phyloP scores from a whole-genome alignment of 2,797 vertebrate species.

The Bradypodion ventrale region DNA sequence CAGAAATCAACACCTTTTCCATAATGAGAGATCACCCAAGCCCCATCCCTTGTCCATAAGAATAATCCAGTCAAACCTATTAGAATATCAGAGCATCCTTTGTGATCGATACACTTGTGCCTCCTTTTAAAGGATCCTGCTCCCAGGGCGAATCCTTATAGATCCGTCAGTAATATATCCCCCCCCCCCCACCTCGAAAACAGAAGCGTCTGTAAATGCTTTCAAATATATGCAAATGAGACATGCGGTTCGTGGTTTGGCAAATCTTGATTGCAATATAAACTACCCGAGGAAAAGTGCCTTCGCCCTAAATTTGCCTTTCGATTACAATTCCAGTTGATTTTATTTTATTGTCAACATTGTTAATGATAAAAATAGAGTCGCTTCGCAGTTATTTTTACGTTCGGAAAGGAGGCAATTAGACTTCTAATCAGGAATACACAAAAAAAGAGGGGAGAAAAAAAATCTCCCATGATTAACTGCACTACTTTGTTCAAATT shows the following conservation, averaged over 20 bases:
- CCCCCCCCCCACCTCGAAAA: conserved; percentile 72
- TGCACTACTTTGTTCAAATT: conserved; percentile 97
- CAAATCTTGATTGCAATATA: conserved; percentile 87
- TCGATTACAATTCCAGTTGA: conserved; percentile 84
- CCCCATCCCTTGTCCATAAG: background rate
- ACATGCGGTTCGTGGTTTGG: conserved; percentile 88
- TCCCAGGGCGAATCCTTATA: conserved; percentile 76
- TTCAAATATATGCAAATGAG: conserved; percentile 92
- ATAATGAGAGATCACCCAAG: background rate
- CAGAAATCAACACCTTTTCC: background rate
- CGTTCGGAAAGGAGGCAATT: conserved; percentile 91
- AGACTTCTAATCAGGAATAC: conserved; percentile 95
- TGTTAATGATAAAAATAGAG: conserved; percentile 86
- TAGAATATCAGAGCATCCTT: background rate
- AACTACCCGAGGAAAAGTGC: conserved; percentile 82
- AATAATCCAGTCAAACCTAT: background rate
- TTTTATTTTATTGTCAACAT: conserved; percentile 89
- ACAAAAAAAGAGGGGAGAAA: conserved; percentile 70
- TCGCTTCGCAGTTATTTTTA: conserved; percentile 88
- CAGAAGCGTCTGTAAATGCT: conserved; percentile 86
- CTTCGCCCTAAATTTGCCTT: conserved; percentile 82
- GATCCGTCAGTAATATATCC: conserved; percentile 84
- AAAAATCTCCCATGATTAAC: conserved; percentile 95
- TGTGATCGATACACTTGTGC: conserved; percentile 54
- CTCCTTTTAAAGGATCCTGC: conserved; percentile 60